Evolutionary conservation across 2,888 invertebrate species (phyloP).

Genomic region (Myopa testacea): DNA sequence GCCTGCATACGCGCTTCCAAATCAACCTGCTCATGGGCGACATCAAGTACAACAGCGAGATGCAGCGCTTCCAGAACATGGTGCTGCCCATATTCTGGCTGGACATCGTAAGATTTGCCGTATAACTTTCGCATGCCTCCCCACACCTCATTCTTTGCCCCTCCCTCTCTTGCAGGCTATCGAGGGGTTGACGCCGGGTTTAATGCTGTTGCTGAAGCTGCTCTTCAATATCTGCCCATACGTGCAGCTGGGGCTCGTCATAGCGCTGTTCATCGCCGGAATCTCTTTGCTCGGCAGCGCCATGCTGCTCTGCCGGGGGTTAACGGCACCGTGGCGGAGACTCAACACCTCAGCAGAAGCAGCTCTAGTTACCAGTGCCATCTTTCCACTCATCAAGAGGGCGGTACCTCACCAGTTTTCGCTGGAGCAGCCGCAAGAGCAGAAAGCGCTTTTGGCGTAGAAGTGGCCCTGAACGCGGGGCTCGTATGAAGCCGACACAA

Average conservation of each 20-base stretch:
- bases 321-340: conserved; percentile 47
- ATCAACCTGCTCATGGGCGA: conserved; percentile 78
- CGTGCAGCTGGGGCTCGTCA: conserved; percentile 68
- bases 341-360: conserved; percentile 15
- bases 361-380: conserved; percentile 36
- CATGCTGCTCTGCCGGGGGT: conserved; percentile 58
- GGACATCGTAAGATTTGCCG: conserved; percentile 72
- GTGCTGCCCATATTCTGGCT: conserved; percentile 80
- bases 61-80: conserved; percentile 74
- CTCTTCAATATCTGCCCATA: conserved; percentile 71
- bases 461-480: background rate
- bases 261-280: conserved; percentile 70
- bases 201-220: conserved; percentile 69
- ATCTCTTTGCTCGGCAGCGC: conserved; percentile 66
- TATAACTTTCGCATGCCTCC: background rate
- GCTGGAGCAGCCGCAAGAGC: background rate
- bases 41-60: conserved; percentile 73
- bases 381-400: conserved; percentile 46
- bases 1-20: conserved; percentile 76
- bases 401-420: background rate
- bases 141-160: background rate
- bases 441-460: conserved; percentile 4
- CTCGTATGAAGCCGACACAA: background rate
- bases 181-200: conserved; percentile 66
- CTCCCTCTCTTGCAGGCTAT: conserved; percentile 54